phyloP scores from a whole-genome alignment of 2,113 vertebrate genomes.

The Platichthys flesus region DNA sequence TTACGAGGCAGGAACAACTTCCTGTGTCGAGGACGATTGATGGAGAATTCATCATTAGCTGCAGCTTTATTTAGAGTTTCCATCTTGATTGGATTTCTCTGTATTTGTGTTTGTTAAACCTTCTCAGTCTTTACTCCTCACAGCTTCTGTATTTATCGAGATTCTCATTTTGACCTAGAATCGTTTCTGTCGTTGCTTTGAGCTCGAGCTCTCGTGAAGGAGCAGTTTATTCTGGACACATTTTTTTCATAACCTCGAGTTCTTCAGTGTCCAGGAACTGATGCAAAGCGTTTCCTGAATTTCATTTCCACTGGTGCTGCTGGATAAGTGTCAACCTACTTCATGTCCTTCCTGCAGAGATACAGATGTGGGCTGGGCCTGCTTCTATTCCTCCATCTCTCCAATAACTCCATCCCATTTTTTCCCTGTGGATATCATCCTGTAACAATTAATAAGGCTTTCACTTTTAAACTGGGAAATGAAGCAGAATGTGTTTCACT shows the following conservation, averaged over 20 bases:
- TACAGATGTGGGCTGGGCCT: slow-evolving; percentile 42
- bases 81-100: too few relatives aligned
- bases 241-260: not conserved
- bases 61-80: too few relatives aligned
- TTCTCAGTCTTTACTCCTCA: too few relatives aligned
- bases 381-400: slow-evolving; percentile 61
- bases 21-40: too few relatives aligned
- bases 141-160: too few relatives aligned
- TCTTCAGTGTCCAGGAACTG: not conserved
- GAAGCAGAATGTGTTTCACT: slow-evolving; percentile 55
- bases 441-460: slow-evolving; percentile 66
- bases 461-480: slow-evolving; percentile 65
- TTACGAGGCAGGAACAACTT: too few relatives aligned
- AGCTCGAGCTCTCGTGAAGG: too few relatives aligned
- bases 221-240: too few relatives aligned
- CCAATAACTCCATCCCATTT: slow-evolving; percentile 51
- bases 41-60: too few relatives aligned
- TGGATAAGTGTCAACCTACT: not conserved
- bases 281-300: not conserved
- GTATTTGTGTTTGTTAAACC: too few relatives aligned
- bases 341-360: slow-evolving; percentile 39
- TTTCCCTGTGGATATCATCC: slow-evolving; percentile 53
- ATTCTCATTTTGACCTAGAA: too few relatives aligned
- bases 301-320: not conserved
- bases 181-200: too few relatives aligned